Evolutionary conservation across 1,140 invertebrate genomes (phyloP).

Genomic region (Ctenoplectra terminalis): DNA sequence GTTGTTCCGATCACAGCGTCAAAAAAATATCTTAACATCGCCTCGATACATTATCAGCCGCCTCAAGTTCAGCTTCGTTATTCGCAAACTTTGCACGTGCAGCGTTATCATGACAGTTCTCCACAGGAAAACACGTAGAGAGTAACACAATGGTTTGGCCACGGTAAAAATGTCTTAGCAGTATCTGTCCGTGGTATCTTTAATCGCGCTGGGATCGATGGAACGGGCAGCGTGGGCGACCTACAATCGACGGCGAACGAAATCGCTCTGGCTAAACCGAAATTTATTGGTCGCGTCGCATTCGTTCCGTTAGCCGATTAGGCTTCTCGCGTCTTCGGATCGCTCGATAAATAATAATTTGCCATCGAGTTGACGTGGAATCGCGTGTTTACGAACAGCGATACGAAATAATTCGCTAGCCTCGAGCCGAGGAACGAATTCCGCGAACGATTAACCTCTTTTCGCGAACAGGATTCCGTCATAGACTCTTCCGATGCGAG

Average conservation of each 20-base stretch:
- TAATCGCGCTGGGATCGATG: conserved; percentile 41
- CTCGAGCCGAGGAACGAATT: neutral
- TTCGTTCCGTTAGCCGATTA: conserved; percentile 62
- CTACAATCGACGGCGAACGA: conserved; percentile 40
- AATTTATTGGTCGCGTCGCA: conserved; percentile 54
- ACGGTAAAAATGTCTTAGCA: conserved; percentile 9
- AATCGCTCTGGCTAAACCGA: conserved; percentile 47
- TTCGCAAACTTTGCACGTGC: neutral
- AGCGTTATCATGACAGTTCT: neutral
- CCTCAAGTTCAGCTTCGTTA: neutral
- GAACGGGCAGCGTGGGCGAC: conserved; percentile 35
- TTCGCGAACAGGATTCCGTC: neutral
- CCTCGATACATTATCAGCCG: neutral
- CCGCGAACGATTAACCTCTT: too few relatives aligned
- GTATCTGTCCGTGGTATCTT: conserved; percentile 9
- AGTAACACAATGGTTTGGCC: conserved; percentile 3
- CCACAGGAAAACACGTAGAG: conserved; percentile 8
- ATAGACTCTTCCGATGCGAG: neutral
- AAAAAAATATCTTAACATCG: too few relatives aligned
- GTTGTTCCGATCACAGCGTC: too few relatives aligned
- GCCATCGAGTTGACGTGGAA: conserved; percentile 51
- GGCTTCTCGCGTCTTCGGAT: conserved; percentile 28
- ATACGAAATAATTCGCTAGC: conserved; percentile 41
- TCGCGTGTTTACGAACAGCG: conserved; percentile 43
- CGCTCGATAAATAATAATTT: conserved; percentile 69